A percentile compares a stretch with the other conserved stretches of the same genome.
phyloP scores from a whole-genome alignment of 2,797 vertebrate genomes.

The Fistularia commersonii region DNA sequence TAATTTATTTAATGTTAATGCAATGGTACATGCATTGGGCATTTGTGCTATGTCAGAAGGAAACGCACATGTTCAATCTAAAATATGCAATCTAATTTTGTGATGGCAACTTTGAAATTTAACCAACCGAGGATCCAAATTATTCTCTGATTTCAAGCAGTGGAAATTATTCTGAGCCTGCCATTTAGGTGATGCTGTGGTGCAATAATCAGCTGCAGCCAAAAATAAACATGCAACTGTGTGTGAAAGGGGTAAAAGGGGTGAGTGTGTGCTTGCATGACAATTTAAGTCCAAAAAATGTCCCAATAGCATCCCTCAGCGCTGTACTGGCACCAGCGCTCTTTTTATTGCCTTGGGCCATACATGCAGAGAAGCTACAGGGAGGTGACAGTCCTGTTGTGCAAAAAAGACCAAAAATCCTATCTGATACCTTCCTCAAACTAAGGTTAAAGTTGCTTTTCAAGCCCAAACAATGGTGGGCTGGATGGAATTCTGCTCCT shows the following conservation, averaged over 20 bases:
- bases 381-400: conserved; percentile 30
- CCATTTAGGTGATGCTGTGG: conserved; percentile 19
- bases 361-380: conserved; percentile 17
- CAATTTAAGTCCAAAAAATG: conserved; percentile 8
- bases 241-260: conserved; percentile 14
- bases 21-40: no score
- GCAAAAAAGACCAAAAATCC: conserved; percentile 29
- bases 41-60: no score
- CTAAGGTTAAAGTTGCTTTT: conserved; percentile 9
- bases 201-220: conserved; percentile 15
- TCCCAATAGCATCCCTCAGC: not conserved
- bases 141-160: conserved; percentile 4
- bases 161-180: conserved; percentile 25
- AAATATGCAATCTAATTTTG: conserved; percentile 3
- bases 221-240: not conserved
- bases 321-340: no score
- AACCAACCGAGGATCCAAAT: conserved; percentile 13
- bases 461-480: not conserved
- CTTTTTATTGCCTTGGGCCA: conserved; percentile 19
- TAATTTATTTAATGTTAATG: no score
- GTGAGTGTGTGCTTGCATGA: conserved; percentile 8
- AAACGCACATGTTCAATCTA: no score
- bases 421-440: conserved; percentile 7
- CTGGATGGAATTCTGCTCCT: no score
- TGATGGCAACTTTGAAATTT: conserved; percentile 4